A percentile compares a stretch with the other conserved stretches of the same genome.
These are phyloP conservation scores for Pharmacophagus antenor DNA, from an alignment of 2,888 invertebrate species.

Conservation along the genomic window DNA sequence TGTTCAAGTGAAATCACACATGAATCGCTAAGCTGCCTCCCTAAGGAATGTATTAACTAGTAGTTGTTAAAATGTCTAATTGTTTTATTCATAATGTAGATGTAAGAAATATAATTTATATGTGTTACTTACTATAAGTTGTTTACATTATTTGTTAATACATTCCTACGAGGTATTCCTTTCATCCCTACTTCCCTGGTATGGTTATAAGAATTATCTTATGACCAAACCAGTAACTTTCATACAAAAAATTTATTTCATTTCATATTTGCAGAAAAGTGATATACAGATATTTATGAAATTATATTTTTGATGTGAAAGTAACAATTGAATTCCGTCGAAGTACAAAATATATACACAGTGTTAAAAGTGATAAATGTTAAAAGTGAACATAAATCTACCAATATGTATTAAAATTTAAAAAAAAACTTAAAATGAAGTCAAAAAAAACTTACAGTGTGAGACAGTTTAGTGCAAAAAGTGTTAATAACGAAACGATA, in stretches of 20 bases:
- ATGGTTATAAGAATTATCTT: conserved; percentile 62
- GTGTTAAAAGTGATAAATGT: conserved; percentile 50
- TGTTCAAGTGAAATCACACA: conserved; percentile 71
- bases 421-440: conserved; percentile 62
- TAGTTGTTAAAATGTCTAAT: background rate
- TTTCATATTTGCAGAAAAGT: conserved; percentile 59
- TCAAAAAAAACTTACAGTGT: conserved; percentile 49
- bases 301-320: conserved; percentile 70
- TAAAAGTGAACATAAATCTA: conserved; percentile 49
- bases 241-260: conserved; percentile 30
- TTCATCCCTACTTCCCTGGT: conserved; percentile 50
- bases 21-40: conserved; percentile 79
- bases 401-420: conserved; percentile 57
- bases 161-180: conserved; percentile 62
- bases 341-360: conserved; percentile 71
- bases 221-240: conserved; percentile 63
- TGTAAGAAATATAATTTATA: background rate
- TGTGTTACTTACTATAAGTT: background rate
- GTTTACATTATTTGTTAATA: conserved; percentile 43
- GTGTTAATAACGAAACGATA: conserved; percentile 74
- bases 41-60: conserved; percentile 52
- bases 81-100: background rate
- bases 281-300: conserved; percentile 55
- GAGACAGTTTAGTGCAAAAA: conserved; percentile 61
- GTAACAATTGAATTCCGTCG: conserved; percentile 67